These are phyloP conservation scores for Holacanthella duospinosa DNA, from an alignment of 2,888 invertebrate species.

Conservation along the genomic window DNA sequence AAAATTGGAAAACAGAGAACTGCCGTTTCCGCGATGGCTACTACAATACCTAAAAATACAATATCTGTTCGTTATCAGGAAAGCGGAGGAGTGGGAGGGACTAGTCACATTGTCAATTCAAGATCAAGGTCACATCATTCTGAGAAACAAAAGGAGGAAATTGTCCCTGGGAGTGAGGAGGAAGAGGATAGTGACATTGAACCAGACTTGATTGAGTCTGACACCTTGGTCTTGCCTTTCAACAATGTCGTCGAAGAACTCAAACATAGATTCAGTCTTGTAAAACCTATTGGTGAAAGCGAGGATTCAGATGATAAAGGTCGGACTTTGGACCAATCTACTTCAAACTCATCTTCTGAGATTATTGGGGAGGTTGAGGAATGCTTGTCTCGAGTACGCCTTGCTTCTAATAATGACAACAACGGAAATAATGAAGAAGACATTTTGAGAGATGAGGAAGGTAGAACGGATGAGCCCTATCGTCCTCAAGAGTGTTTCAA, in stretches of 20 bases:
- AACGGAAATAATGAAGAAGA: not conserved
- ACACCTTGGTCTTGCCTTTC: not conserved
- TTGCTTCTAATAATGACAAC: not conserved
- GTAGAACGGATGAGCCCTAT: not conserved
- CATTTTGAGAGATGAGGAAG: not conserved
- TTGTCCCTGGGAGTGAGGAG: not conserved
- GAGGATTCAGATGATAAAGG: not conserved
- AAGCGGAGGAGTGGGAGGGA: not conserved
- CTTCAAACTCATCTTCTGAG: too few species aligned
- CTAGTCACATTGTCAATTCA: not conserved
- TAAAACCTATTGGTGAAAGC: not conserved
- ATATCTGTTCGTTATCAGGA: not conserved
- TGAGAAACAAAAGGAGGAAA: not conserved
- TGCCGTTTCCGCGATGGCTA: not conserved
- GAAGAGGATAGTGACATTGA: not conserved
- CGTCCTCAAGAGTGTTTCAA: not conserved
- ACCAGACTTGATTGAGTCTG: too few species aligned
- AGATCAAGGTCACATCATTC: not conserved
- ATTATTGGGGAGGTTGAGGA: too few species aligned
- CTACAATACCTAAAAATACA: not conserved
- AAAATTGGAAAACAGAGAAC: too few species aligned
- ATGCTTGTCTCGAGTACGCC: not conserved
- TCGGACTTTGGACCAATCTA: too few species aligned
- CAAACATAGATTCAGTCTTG: not conserved
- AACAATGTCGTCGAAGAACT: not conserved